Base-by-base conservation (phyloP, 1,140 invertebrate genomes). In the Wasmannia auropunctata region DNA sequence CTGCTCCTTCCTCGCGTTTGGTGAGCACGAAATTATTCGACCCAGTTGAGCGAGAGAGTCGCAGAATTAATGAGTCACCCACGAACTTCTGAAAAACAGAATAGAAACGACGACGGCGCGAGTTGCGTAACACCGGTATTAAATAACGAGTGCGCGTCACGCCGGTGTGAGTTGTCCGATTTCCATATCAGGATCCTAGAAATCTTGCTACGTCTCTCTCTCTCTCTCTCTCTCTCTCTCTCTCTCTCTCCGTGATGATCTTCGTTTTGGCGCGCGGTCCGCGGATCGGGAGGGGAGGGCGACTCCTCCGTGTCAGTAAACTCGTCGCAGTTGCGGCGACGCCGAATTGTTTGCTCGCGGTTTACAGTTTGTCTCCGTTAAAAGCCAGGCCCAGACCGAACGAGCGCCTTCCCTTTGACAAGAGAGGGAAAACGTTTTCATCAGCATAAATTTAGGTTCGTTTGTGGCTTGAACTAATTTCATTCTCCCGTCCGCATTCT, bases 171-270 rank as follows among this genome's bases (percentile, higher is more conserved):
- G 67, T 81, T 34, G 79, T 83, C 14, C 14, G 11, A 83, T 83
- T 83, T 83, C 79, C 79, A 83, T 83, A 83, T 58, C 25, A 25
- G 37, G 25, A 60, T 72, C 14, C 67, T 74, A 43, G 79, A 51
- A 43, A 81, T 58, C 34, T 22, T 81, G 14, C 6, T 2, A 7
- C 62, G n/a, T n/a, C 11, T 2, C 25, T 58, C 10, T n/a, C n/a
- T n/a, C n/a, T n/a, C n/a, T n/a, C n/a, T n/a, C n/a, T n/a, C n/a
- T n/a, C n/a, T n/a, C n/a, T n/a, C n/a, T n/a, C n/a, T n/a, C n/a
- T n/a, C n/a, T 54, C 2, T 54, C 43, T 22, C 22, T 37, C 14
- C 76, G 58, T 14, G 16, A 11, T 28, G 19, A n/a, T 28, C 16
- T 25, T 37, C 28, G 16, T 40, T 16, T 62, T 14, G 34, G 40